Evolutionary conservation across 2,888 invertebrate genomes (phyloP), one percentile per base, ranked within the genome.

Genomic region (Artemia sp.): DNA sequence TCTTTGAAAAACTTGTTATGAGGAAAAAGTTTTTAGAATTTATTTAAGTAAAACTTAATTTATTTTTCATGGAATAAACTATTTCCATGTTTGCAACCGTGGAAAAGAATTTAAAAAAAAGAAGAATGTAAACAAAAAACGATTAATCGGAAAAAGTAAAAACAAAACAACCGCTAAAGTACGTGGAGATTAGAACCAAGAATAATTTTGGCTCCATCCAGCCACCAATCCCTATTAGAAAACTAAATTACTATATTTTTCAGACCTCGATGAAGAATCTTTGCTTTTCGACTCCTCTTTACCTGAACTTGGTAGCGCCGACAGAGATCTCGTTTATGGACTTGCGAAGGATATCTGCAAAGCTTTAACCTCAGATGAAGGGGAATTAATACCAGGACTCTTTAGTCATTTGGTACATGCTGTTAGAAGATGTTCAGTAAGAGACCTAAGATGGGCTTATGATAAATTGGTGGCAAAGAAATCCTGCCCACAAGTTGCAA

Each of bases 401-500:
- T 87, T 87, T 75, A 81, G 84, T 7, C 83, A 85, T 67, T 80
- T 88, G 66, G 82, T 87, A 72, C 84, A 84, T 77, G 81, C 88
- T 3, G 78, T 91, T 71, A 83, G 87, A 64, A 79, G 80, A 2
- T 83, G 86, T 51, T 85, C 79, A 75, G 85, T 86, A 72, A 84
- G 85, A 11, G 89, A 90, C 72, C 80, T 92, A 14, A 76, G 85
- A n/a, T 82, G 84, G 8, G 83, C 87, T 1, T 88, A 84, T 77
- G 81, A 82, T 71, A 58, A 38, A 9, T 12, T 70, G 9, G 51
- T 53, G 24, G 71, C 52, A 52, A 71, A 69, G 67, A 71, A 71
- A 68, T 52, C 58, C 70, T 68, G 68, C 68, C 51, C 51, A 50
- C 67, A 71, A 69, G 70, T 66, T 11, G 51, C 51, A 66, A 71